Percentiles rank a stretch among this genome's conserved stretches.
phyloP scores from a whole-genome alignment of 92 coral and sea anemone species.

The Heliopora coerulea region DNA sequence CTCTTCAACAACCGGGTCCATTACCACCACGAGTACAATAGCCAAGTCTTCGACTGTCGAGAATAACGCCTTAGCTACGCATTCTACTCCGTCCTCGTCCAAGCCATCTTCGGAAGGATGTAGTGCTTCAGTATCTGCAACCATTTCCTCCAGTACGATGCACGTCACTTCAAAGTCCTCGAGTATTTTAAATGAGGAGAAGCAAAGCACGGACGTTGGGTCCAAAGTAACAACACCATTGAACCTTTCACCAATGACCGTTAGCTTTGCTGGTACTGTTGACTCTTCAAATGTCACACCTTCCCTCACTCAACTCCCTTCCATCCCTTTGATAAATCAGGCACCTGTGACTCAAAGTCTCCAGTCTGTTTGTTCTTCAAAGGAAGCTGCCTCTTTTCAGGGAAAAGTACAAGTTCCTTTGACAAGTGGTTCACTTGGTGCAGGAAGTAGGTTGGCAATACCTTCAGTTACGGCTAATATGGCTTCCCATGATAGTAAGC shows the following conservation, averaged over 20 bases:
- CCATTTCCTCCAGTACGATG: background rate
- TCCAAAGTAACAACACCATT: conserved; percentile 61
- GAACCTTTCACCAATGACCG: conserved; percentile 56
- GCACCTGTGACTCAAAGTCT: conserved; percentile 57
- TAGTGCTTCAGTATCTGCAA: background rate
- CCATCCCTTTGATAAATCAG: conserved; percentile 68
- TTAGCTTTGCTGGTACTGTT: conserved; percentile 24
- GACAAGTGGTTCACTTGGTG: background rate
- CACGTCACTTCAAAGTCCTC: background rate
- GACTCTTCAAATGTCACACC: conserved; percentile 15
- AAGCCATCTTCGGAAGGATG: background rate
- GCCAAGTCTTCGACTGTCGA: background rate
- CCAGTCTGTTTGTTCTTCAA: background rate
- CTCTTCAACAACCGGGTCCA: background rate
- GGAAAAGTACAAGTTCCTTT: background rate
- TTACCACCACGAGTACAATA: background rate
- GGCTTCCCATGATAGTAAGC: background rate
- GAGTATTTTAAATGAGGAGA: background rate
- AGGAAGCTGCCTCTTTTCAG: background rate
- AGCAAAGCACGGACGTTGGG: conserved; percentile 51
- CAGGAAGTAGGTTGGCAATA: background rate
- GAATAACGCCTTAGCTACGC: no score
- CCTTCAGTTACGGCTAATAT: conserved; percentile 2
- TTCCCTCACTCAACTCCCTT: conserved; percentile 36
- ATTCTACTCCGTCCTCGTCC: background rate